Base-by-base conservation (phyloP, 2,797 vertebrate genomes). In the Heliangelus exortis region DNA sequence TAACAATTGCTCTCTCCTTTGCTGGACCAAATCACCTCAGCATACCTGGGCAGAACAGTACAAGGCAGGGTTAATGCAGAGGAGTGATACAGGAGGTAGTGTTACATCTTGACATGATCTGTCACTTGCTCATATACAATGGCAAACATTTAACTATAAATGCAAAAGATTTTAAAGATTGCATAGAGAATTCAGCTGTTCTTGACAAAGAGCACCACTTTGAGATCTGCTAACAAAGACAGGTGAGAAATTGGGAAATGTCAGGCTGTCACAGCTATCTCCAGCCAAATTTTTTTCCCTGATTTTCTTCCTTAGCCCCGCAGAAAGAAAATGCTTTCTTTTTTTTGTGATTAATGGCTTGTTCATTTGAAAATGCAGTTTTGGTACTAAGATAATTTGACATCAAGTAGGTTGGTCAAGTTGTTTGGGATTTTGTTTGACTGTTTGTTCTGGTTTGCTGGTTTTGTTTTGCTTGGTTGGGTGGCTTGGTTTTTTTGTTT, bases 291-390 rank as follows among this genome's bases (percentile, higher is more conserved):
- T 75, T 85, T 58, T n/a, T 71, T 50, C 3, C 28, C 17, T 61
- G 3, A 12, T n/a, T n/a, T n/a, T 9, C 26, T 2, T 0, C 48
- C n/a, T 10, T 10, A 41, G 6, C 9, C 5, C 33, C 82, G 58
- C 20, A 78, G 63, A 58, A 89, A 63, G 57, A 2, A 4, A 14
- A 23, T 21, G 17, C 16, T 19, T 81, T 36, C 2, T 72, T 59
- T 63, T 43, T 7, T 57, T 36, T 78, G 39, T 68, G 9, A 10
- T 57, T 81, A 65, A 57, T 68, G 18, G 1, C 19, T 84, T 76
- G 6, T 63, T 89, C 3, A 17, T 90, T 92, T 87, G n/a, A 79
- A 75, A 89, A 61, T 36, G 9, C 23, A 39, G 43, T 71, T 78
- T 88, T 34, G 53, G 31, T 62, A 58, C 12, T 50, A 65, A 78